A percentile compares a stretch with the other conserved stretches of the same genome.
Evolutionary conservation across 2,888 invertebrate genomes (phyloP).

Genomic region (Hypomecis punctinalis): DNA sequence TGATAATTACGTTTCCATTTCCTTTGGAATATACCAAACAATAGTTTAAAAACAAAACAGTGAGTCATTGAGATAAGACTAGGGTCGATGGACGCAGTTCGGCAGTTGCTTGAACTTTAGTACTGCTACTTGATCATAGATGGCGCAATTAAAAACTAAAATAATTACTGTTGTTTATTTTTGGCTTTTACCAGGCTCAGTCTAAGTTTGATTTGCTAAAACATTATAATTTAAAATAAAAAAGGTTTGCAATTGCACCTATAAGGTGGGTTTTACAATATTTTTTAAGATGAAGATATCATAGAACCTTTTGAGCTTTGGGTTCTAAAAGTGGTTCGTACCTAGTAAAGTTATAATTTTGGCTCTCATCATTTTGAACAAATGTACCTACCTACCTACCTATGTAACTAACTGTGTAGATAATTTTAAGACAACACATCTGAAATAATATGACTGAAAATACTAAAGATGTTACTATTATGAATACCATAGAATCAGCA

Average conservation of each 20-base stretch:
- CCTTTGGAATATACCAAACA: slow-evolving; percentile 7
- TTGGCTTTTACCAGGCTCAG: not conserved
- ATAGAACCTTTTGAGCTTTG: slow-evolving; percentile 1
- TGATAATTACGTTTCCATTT: not conserved
- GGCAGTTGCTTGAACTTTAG: slow-evolving; percentile 77
- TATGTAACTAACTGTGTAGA: too few relatives aligned
- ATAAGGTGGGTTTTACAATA: too few relatives aligned
- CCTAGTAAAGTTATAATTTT: not conserved
- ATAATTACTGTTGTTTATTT: slow-evolving; percentile 3
- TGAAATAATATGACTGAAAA: too few relatives aligned
- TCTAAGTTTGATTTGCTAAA: too few relatives aligned
- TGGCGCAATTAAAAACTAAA: slow-evolving; percentile 45
- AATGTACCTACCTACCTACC: too few relatives aligned
- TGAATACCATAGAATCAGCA: too few relatives aligned
- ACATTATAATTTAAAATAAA: too few relatives aligned
- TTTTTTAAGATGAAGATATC: too few relatives aligned
- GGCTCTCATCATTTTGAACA: too few relatives aligned
- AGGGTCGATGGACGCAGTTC: slow-evolving; percentile 72
- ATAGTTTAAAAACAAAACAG: slow-evolving; percentile 32
- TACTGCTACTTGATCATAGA: slow-evolving; percentile 61
- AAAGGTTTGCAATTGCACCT: too few relatives aligned
- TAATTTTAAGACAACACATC: too few relatives aligned
- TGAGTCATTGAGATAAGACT: slow-evolving; percentile 50
- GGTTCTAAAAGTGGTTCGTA: not conserved
- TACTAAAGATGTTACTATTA: too few relatives aligned